phyloP scores from a whole-genome alignment of 2,113 vertebrate species.

The Ifrita kowaldi region DNA sequence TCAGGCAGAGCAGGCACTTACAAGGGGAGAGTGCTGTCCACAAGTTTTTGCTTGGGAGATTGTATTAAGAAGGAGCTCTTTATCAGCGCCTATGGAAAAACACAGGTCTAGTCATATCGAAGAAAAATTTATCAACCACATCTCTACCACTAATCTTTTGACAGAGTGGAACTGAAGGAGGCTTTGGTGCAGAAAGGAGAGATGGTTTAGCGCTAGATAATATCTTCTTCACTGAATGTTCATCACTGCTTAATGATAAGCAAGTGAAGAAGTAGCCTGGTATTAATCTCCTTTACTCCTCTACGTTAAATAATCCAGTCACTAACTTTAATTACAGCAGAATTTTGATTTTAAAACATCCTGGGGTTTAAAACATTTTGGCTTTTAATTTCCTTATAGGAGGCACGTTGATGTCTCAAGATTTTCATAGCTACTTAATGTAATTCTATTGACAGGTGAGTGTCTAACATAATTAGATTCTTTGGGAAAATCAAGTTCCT shows the following conservation, averaged over 20 bases:
- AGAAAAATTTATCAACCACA: neutral
- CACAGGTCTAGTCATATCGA: rapidly evolving
- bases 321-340: neutral
- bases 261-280: neutral
- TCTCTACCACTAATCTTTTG: neutral
- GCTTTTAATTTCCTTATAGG: neutral
- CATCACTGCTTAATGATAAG: neutral
- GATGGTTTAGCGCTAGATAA: neutral
- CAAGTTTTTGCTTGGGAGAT: neutral
- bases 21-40: neutral
- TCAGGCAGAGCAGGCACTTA: neutral
- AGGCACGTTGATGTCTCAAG: neutral
- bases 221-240: neutral
- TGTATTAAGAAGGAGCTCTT: neutral
- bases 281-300: neutral
- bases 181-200: neutral
- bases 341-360: neutral
- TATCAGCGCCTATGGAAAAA: neutral
- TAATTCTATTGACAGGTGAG: neutral
- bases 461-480: neutral
- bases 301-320: neutral
- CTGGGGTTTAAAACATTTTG: neutral
- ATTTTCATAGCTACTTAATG: neutral
- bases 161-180: neutral
- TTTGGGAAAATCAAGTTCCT: neutral